Conservation (phyloP, 1,140 invertebrate genomes). For the Anastatus disparis region DNA sequence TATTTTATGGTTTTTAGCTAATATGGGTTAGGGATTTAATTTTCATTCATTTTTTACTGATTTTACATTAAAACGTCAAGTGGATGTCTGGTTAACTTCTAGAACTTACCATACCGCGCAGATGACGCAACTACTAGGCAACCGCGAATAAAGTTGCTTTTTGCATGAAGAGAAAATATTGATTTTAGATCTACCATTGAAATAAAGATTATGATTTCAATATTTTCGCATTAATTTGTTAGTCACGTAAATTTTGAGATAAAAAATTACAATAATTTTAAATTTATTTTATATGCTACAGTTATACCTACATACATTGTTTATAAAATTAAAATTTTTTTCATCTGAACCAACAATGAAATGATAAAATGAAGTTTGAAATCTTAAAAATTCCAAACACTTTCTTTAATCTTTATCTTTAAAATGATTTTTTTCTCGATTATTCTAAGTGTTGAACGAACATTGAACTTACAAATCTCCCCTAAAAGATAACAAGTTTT, state of each 20-base stretch:
- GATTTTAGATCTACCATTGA: too few species aligned
- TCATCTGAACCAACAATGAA: too few species aligned
- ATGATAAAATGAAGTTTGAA: too few species aligned
- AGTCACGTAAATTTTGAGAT: too few species aligned
- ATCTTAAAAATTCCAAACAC: too few species aligned
- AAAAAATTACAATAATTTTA: too few species aligned
- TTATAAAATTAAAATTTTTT: too few species aligned
- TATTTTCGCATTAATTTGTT: too few species aligned
- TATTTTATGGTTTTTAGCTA: too few species aligned
- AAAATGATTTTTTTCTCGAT: background rate
- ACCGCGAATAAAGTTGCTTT: background rate
- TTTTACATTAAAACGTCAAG: background rate
- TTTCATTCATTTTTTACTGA: background rate
- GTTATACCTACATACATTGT: too few species aligned
- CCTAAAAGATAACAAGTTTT: background rate
- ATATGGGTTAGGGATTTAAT: background rate
- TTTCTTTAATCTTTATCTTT: background rate
- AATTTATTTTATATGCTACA: background rate
- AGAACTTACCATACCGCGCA: slow-evolving; percentile 8
- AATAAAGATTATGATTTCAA: too few species aligned
- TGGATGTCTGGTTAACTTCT: background rate
- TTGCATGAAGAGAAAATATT: too few species aligned
- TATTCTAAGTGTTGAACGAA: background rate
- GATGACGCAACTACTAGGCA: background rate
- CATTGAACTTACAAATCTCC: background rate